These are phyloP conservation scores for Fragum fragum DNA, from an alignment of 2,888 invertebrate species.

Conservation along the genomic window DNA sequence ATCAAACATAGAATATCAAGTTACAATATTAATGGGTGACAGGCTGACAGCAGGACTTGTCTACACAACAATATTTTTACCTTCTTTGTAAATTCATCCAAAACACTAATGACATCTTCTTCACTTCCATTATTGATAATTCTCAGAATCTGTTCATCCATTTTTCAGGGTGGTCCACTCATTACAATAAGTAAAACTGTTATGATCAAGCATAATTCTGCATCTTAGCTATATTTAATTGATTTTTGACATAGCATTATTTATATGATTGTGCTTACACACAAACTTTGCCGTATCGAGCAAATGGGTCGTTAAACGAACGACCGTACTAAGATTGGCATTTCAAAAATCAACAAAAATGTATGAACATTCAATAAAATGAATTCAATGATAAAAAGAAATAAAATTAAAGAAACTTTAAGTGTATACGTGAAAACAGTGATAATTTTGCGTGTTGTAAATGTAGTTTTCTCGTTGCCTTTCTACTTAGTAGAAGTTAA, in stretches of 20 bases:
- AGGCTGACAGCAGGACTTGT: too few relatives aligned
- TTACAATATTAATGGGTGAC: too few relatives aligned
- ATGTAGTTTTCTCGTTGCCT: too few relatives aligned
- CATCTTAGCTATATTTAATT: conserved; percentile 31
- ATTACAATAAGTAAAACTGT: neutral
- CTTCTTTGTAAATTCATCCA: conserved; percentile 87
- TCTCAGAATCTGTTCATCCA: conserved; percentile 89
- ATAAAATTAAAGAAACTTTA: too few relatives aligned
- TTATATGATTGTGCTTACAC: conserved; percentile 46
- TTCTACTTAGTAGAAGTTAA: too few relatives aligned
- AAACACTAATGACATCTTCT: conserved; percentile 72
- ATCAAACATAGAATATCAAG: too few relatives aligned
- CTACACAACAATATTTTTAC: conserved; percentile 85
- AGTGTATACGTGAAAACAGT: too few relatives aligned
- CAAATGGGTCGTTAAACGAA: neutral
- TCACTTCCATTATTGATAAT: conserved; percentile 74
- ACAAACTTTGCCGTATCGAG: neutral
- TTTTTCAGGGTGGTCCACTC: conserved; percentile 31
- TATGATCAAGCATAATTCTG: neutral
- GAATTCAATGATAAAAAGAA: too few relatives aligned
- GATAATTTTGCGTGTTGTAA: too few relatives aligned
- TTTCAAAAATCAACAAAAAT: too few relatives aligned
- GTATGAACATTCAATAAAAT: too few relatives aligned
- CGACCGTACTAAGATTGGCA: neutral
- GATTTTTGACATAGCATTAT: conserved; percentile 63